Conservation (phyloP, 1,140 invertebrate species). For the Scylla paramamosain region DNA sequence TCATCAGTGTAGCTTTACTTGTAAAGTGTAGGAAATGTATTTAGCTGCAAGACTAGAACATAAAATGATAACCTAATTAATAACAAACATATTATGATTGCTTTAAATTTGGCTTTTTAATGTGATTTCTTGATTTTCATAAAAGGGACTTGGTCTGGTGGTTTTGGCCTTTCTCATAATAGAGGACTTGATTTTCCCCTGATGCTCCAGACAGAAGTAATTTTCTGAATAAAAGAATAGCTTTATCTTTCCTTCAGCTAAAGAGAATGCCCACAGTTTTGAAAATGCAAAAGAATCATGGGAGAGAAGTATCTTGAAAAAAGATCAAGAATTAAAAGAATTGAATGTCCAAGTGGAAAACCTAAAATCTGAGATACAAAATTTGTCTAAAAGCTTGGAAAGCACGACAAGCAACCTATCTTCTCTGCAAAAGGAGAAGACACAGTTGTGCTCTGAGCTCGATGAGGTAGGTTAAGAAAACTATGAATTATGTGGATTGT, state of each 20-base stretch:
- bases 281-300: neutral
- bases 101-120: no score
- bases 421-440: neutral
- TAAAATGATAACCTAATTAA: no score
- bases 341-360: neutral
- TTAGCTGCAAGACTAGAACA: no score
- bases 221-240: no score
- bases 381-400: constrained; percentile 11
- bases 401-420: neutral
- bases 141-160: no score
- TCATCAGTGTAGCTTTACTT: no score
- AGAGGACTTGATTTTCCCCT: neutral
- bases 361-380: neutral
- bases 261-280: neutral
- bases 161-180: no score
- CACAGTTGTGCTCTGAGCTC: neutral
- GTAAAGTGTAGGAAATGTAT: no score
- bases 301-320: neutral
- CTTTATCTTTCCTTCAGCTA: neutral
- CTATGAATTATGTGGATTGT: neutral
- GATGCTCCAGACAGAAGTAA: neutral
- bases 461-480: constrained; percentile 28
- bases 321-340: constrained; percentile 33
- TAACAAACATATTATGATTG: no score
- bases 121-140: no score